Conservation (phyloP, 2,797 vertebrate species). For the Parauchenoglanis punctatus region DNA sequence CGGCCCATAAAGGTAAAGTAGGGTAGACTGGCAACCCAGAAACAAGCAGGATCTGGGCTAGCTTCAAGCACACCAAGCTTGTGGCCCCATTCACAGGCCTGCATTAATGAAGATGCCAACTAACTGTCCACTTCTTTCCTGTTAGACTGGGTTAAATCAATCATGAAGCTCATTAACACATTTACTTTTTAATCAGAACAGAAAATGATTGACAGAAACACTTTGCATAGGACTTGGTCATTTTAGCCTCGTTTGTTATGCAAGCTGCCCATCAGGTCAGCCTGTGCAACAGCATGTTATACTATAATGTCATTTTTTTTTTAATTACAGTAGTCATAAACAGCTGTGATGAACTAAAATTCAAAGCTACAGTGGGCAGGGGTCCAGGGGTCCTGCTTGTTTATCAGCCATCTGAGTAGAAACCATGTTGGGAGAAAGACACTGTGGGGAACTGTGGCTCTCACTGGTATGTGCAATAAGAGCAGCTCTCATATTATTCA, state of each 20-base stretch:
- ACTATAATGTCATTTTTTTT: background rate
- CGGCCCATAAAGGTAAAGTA: conserved; percentile 51
- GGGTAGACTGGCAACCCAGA: conserved; percentile 58
- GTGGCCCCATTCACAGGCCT: conserved; percentile 40
- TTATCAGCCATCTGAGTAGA: background rate
- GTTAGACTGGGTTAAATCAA: background rate
- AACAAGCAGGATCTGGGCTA: conserved; percentile 52
- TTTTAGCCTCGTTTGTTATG: background rate
- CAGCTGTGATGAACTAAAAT: background rate
- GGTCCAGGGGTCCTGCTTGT: background rate
- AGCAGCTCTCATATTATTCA: conserved; percentile 58
- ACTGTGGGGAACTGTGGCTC: conserved; percentile 26
- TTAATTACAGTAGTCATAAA: background rate
- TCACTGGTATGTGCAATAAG: conserved; percentile 49
- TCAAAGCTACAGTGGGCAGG: background rate
- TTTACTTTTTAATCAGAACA: background rate
- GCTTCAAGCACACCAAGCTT: conserved; percentile 28
- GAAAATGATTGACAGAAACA: background rate
- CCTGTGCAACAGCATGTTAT: background rate
- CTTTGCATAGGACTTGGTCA: background rate
- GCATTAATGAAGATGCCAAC: conserved; percentile 20
- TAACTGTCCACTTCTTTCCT: background rate
- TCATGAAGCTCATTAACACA: background rate
- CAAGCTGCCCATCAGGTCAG: background rate
- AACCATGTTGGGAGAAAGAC: background rate